Conservation (phyloP, 2,888 invertebrate species). For the Ophion ellenae region DNA sequence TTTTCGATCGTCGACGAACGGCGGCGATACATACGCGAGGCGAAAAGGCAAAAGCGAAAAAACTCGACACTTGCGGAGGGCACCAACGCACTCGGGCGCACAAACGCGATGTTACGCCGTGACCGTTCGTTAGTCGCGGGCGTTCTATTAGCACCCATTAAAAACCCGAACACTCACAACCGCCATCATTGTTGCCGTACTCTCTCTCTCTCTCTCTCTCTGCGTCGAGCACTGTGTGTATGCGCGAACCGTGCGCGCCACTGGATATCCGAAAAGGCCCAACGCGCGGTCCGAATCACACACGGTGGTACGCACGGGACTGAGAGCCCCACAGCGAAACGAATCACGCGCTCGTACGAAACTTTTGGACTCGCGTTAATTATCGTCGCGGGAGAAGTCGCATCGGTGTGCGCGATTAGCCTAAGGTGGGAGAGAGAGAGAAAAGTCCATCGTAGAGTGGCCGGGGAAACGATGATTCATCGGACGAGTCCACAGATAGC, state of each 20-base stretch:
- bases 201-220: conserved; percentile 28
- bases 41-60: neutral
- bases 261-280: neutral
- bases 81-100: conserved; percentile 29
- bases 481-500: neutral
- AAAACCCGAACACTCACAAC: conserved; percentile 71
- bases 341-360: conserved; percentile 23
- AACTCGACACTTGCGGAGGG: conserved; percentile 37
- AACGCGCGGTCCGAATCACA: neutral
- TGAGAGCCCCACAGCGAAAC: neutral
- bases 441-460: neutral
- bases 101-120: conserved; percentile 40
- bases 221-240: conserved; percentile 43
- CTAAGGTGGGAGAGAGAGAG: neutral
- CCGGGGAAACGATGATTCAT: neutral
- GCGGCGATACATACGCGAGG: conserved; percentile 8
- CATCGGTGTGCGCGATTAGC: conserved; percentile 1
- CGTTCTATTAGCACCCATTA: conserved; percentile 72
- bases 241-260: neutral
- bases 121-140: conserved; percentile 64
- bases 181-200: conserved; percentile 78
- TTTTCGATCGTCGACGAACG: neutral
- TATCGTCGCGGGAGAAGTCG: neutral
- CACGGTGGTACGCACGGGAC: neutral
- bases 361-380: conserved; percentile 19